Base-by-base conservation (phyloP, 2,113 vertebrate genomes). In the Felis catus region DNA sequence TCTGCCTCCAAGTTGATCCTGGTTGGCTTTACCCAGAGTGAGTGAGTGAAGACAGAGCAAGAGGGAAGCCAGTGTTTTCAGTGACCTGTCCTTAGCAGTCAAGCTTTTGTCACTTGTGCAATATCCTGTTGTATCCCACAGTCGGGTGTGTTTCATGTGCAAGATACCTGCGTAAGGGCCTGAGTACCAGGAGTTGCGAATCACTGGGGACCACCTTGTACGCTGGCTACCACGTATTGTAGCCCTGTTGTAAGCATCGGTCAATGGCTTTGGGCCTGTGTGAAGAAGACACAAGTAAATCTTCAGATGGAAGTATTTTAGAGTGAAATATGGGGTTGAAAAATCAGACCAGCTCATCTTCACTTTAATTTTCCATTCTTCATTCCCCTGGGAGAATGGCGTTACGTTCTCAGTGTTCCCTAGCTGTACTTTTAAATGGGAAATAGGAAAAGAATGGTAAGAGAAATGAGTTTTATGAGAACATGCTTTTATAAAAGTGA, bases 81-180 rank as follows among this genome's bases (percentile, higher is more conserved):
- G 1, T 73, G n/a, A 31, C 58, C 71, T 71, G 2, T 29, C 55
- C 63, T 83, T 78, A 51, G 53, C 78, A 36, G 71, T n/a, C 18
- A 76, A 0, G 33, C 19, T 45, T 74, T 41, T 74, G 83, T 63
- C 89, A 45, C 53, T 55, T 76, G 8, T 61, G n/a, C 36, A 66
- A 13, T 53, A 61, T 58, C 12, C 39, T 83, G 3, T 29, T 70
- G 33, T 25, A 4, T 70, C 1, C 21, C 70, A 36, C 31, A 71
- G 2, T 45, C 7, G 7, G 61, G 36, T 65, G 11, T 63, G 1
- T 53, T 63, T 61, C 3, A 0, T 70, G 74, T 51, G 33, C 15
- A 68, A 36, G 6, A 14, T 51, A 18, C 3, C 29, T 39, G 3
- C 0, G 0, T 51, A n/a, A 39, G 7, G 39, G 48, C 7, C 58